Percentiles rank a stretch among this genome's conserved stretches.
Evolutionary conservation across 2,888 invertebrate species (phyloP).

Genomic region (Diarsia dahlii): DNA sequence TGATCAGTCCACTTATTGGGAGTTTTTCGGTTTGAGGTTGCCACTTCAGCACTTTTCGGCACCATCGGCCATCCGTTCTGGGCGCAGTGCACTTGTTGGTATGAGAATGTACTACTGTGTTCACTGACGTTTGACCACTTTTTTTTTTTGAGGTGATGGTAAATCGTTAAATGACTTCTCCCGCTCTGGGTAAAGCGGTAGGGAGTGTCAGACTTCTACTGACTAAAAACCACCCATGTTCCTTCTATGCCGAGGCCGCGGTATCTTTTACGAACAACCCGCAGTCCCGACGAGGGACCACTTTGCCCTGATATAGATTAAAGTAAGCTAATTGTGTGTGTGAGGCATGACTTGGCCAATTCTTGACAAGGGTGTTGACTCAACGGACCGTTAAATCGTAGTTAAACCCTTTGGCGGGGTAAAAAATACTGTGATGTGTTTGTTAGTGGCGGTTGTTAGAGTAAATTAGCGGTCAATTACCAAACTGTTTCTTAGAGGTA

Average conservation of each 20-base stretch:
- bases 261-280: too few relatives aligned
- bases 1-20: too few relatives aligned
- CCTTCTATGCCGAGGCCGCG: too few relatives aligned
- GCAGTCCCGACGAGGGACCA: too few relatives aligned
- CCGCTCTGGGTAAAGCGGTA: too few relatives aligned
- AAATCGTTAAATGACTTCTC: too few relatives aligned
- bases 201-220: too few relatives aligned
- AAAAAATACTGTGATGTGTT: not conserved
- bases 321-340: not conserved
- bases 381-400: not conserved
- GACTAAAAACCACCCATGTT: too few relatives aligned
- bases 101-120: not conserved
- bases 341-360: constrained; percentile 13
- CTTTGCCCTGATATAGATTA: not conserved
- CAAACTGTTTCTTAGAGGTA: not conserved
- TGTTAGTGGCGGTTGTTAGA: not conserved
- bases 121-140: not conserved
- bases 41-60: too few relatives aligned
- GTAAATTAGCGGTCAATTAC: not conserved
- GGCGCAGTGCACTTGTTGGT: not conserved
- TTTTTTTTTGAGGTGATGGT: too few relatives aligned
- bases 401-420: not conserved
- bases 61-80: too few relatives aligned
- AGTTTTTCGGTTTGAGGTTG: too few relatives aligned
- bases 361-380: constrained; percentile 16